phyloP scores from a whole-genome alignment of 2,797 vertebrate genomes.

The Lepilemur septentrionalis region DNA sequence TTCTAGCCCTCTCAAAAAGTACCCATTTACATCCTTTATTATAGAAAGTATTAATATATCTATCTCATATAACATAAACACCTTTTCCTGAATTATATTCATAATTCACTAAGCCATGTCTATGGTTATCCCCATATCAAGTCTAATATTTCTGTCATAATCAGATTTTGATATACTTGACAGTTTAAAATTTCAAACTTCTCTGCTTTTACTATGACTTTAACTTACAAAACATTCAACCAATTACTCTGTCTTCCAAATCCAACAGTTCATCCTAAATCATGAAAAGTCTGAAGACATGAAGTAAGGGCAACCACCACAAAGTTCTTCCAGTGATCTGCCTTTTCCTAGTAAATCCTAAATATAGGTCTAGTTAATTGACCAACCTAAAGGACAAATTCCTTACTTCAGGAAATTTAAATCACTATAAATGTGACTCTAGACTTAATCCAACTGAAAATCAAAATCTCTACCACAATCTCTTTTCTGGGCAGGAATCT shows the following conservation, averaged over 20 bases:
- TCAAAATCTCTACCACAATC: neutral
- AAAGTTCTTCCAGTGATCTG: neutral
- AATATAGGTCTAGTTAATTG: neutral
- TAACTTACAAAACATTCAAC: conserved; percentile 14
- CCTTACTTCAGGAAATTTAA: neutral
- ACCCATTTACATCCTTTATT: neutral
- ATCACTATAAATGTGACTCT: neutral
- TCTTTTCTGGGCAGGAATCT: neutral
- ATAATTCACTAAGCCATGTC: neutral
- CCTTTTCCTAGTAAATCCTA: neutral
- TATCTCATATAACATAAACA: neutral
- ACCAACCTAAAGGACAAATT: neutral
- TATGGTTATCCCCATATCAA: neutral
- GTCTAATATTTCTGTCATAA: neutral
- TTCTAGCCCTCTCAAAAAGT: neutral
- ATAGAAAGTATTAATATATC: neutral
- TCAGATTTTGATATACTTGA: neutral
- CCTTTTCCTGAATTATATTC: neutral
- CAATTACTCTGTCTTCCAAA: neutral
- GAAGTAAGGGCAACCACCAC: neutral
- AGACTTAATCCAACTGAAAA: neutral
- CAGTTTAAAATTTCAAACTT: conserved; percentile 27
- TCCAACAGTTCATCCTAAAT: neutral
- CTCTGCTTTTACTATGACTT: neutral
- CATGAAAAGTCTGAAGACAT: neutral